phyloP scores from a whole-genome alignment of 2,888 invertebrate species.

The Mystacides longicornis region DNA sequence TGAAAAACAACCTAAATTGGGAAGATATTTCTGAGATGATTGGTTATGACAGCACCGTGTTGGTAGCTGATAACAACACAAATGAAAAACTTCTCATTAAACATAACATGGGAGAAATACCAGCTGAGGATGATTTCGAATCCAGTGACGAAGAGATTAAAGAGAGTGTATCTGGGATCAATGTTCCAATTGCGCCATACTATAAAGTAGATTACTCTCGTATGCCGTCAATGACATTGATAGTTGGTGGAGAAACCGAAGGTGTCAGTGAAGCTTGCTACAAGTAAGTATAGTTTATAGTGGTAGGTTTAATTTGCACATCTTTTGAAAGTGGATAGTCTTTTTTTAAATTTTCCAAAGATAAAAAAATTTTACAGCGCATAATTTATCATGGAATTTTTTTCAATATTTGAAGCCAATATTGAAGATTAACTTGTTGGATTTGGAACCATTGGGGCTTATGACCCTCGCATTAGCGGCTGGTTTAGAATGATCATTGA shows the following conservation, averaged over 20 bases:
- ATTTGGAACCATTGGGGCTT: too few species aligned
- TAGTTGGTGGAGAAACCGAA: constrained; percentile 85
- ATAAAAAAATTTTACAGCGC: too few species aligned
- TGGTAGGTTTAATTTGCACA: too few species aligned
- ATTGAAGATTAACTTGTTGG: too few species aligned
- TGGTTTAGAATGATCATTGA: too few species aligned
- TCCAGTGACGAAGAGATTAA: not conserved
- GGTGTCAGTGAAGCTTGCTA: constrained; percentile 73
- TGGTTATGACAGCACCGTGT: constrained; percentile 46
- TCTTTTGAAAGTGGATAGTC: too few species aligned
- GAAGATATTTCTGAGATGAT: constrained; percentile 47
- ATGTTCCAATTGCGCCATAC: constrained; percentile 55
- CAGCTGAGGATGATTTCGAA: too few species aligned
- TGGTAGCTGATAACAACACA: constrained; percentile 61
- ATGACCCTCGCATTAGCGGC: too few species aligned
- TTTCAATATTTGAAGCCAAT: too few species aligned
- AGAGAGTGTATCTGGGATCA: not conserved
- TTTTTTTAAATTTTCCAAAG: too few species aligned
- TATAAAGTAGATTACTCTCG: constrained; percentile 51
- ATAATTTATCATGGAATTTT: too few species aligned
- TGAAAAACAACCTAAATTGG: constrained; percentile 61
- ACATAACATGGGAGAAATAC: too few species aligned
- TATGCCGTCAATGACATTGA: constrained; percentile 53
- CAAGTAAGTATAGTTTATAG: constrained; percentile 33
- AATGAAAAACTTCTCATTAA: constrained; percentile 8